Base-by-base conservation (phyloP, 1,140 invertebrate genomes). In the Orius insidiosus region DNA sequence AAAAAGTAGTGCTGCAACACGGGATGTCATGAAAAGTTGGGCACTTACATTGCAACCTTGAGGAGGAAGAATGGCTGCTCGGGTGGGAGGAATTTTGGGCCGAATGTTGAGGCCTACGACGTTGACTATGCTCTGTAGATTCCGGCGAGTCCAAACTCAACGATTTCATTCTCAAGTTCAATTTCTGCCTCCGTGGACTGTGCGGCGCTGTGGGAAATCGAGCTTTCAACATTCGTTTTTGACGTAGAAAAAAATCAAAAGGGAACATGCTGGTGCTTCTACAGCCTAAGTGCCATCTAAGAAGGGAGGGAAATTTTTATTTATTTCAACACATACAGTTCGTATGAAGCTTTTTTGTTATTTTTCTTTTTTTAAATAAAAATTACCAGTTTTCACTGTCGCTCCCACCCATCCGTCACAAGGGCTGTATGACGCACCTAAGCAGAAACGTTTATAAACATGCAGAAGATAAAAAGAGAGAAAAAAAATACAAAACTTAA, bases 131-230 rank as follows among this genome's bases (percentile, higher is more conserved):
- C 63, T 90, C 85, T 13, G 84, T 80, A 46, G 85, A 85, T 65
- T 96, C 90, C 14, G 89, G 88, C 8, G 87, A 92, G 63, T 96
- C 92, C 72, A 96, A 64, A 34, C 89, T 95, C 55, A 96, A 76
- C 61, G 86, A 92, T 73, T 96, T 96, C 90, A 95, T 95, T 57
- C 92, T 76, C 63, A 94, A 75, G 68, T 93, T 94, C 65, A 96
- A 72, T 68, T 92, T 87, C 71, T 93, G 87, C 48, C 88, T 76
- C 61, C 88, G 78, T 54, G 90, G 90, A 64, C 88, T 94, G 68
- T 94, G 89, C 49, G 89, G 88, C 55, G 88, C 90, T 94, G 48
- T 18, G 19, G 18, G 18, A 9, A 45, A 34, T 11, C 32, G 4
- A 35, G 30, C 5, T 10, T 18, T 44, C 10, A 31, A n/a, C 13